Conservation (phyloP, 2,888 invertebrate genomes). For the Limnephilus auricula region DNA sequence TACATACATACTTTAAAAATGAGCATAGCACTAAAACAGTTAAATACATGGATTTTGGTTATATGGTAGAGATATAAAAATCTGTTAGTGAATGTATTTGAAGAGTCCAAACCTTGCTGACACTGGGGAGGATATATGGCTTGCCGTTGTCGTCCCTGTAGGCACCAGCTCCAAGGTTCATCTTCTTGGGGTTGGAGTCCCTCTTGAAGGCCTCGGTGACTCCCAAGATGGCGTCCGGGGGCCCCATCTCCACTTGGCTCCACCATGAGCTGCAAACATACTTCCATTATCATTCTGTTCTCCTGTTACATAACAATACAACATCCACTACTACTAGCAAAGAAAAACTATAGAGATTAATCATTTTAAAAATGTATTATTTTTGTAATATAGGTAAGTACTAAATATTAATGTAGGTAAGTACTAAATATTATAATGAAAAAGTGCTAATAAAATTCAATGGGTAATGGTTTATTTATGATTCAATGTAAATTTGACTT, state of each 20-base stretch:
- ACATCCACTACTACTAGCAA: neutral
- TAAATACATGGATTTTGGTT: neutral
- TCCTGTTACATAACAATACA: neutral
- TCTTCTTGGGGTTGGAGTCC: constrained; percentile 94
- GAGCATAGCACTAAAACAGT: too few relatives aligned
- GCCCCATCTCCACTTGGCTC: constrained; percentile 95
- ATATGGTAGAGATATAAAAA: neutral
- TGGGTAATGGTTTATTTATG: too few relatives aligned
- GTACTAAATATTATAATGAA: neutral
- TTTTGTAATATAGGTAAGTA: neutral
- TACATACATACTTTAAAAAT: too few relatives aligned
- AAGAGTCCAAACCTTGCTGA: constrained; percentile 79
- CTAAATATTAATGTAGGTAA: too few relatives aligned
- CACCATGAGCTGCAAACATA: constrained; percentile 85
- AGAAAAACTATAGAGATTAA: neutral
- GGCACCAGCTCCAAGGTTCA: constrained; percentile 97
- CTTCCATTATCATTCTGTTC: neutral
- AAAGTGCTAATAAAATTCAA: neutral
- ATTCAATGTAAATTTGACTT: neutral
- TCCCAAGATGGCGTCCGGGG: constrained; percentile 98
- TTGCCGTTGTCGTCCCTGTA: constrained; percentile 98
- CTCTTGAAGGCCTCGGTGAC: constrained; percentile 97
- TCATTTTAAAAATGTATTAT: neutral
- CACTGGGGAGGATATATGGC: constrained; percentile 95
- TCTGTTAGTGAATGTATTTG: neutral